phyloP scores from a whole-genome alignment of 2,888 invertebrate genomes.

The Penaeus monodon region DNA sequence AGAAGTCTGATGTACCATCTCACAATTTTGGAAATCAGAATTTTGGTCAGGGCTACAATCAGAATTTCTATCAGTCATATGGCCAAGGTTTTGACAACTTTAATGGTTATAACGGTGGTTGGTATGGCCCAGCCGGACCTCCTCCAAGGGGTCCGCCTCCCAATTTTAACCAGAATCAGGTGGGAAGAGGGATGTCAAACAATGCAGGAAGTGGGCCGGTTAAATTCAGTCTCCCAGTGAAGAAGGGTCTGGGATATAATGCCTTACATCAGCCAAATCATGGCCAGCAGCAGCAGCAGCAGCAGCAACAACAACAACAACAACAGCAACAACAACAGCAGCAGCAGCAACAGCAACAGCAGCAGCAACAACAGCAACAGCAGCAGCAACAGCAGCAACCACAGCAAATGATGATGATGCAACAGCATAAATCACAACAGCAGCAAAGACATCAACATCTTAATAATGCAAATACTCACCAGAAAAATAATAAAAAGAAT shows the following conservation, averaged over 20 bases:
- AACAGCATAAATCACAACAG: too few relatives aligned
- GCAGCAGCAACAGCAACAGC: not conserved
- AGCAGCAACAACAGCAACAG: constrained; percentile 29
- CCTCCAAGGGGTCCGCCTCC: constrained; percentile 14
- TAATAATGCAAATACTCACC: too few relatives aligned
- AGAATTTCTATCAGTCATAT: constrained; percentile 8
- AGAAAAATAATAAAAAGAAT: constrained; percentile 24
- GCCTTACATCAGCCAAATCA: constrained; percentile 25
- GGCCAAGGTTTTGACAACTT: constrained; percentile 30
- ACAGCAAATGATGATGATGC: not conserved
- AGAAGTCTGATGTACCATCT: not conserved
- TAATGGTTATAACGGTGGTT: constrained; percentile 29
- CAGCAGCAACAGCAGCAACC: constrained; percentile 20
- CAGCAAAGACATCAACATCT: too few relatives aligned
- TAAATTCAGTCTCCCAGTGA: constrained; percentile 42
- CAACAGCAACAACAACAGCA: constrained; percentile 9
- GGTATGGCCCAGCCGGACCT: constrained; percentile 49
- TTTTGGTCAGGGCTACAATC: constrained; percentile 29
- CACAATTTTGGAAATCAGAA: constrained; percentile 35
- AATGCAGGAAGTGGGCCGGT: constrained; percentile 15
- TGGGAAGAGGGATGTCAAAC: not conserved
- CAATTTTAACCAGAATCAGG: constrained; percentile 16
- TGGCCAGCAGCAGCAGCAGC: constrained; percentile 33
- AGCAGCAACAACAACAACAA: constrained; percentile 28
- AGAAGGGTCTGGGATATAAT: constrained; percentile 45